Percentiles rank a stretch among this genome's conserved stretches.
These are phyloP conservation scores for Epizoanthus illoricatus DNA, from an alignment of 92 coral and sea anemone species.

Conservation along the genomic window DNA sequence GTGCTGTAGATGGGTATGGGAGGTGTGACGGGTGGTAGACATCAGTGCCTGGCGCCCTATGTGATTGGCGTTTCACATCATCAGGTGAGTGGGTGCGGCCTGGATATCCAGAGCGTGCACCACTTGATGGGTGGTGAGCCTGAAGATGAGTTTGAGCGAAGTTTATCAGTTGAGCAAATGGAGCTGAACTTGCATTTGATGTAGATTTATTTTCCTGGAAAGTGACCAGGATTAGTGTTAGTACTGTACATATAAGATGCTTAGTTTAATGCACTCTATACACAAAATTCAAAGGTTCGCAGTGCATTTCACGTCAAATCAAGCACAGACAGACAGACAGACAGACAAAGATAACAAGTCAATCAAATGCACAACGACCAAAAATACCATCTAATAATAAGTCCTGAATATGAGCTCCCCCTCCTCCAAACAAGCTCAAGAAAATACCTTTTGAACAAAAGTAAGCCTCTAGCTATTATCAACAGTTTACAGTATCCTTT, in stretches of 20 bases:
- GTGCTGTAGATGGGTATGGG: constrained; percentile 62
- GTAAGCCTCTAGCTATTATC: not conserved
- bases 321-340: no score
- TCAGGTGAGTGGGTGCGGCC: constrained; percentile 60
- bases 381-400: not conserved
- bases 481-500: not conserved
- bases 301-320: no score
- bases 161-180: constrained; percentile 75
- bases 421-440: no score
- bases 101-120: constrained; percentile 58
- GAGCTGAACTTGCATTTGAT: constrained; percentile 79
- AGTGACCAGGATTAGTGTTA: not conserved
- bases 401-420: no score
- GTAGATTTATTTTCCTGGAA: constrained; percentile 68
- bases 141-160: constrained; percentile 67
- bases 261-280: no score
- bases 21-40: constrained; percentile 82
- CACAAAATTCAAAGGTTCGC: no score
- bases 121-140: constrained; percentile 66
- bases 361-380: not conserved
- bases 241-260: no score
- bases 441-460: no score
- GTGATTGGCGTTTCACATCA: constrained; percentile 52
- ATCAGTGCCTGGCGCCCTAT: constrained; percentile 63
- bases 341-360: no score